phyloP scores from a whole-genome alignment of 2,113 vertebrate genomes.

The Paramisgurnus dabryanus region DNA sequence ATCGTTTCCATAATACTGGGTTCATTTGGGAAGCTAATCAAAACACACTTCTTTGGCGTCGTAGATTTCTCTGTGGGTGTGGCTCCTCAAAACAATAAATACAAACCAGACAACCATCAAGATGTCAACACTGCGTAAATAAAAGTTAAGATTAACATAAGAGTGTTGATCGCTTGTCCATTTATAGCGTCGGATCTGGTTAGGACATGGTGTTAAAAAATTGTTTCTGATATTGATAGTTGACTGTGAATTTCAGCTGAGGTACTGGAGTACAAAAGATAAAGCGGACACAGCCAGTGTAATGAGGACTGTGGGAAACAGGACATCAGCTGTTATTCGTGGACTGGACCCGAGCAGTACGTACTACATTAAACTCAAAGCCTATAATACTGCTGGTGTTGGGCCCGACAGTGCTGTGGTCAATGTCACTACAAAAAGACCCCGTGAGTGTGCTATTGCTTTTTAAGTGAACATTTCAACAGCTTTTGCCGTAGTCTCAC shows the following conservation, averaged over 20 bases:
- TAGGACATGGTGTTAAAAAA: not conserved
- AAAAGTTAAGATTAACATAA: too few species aligned
- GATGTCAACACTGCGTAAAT: too few species aligned
- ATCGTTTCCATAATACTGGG: too few species aligned
- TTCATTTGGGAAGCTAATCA: too few species aligned
- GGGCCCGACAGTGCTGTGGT: conserved; percentile 84
- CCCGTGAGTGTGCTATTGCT: conserved; percentile 78
- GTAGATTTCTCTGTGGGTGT: too few species aligned
- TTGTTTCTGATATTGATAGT: not conserved
- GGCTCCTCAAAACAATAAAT: too few species aligned
- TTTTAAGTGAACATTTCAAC: not conserved
- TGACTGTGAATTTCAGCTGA: conserved; percentile 72
- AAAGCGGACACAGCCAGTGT: conserved; percentile 85
- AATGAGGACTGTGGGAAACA: conserved; percentile 85
- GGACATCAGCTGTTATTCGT: conserved; percentile 80
- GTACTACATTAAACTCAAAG: conserved; percentile 85
- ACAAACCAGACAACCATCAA: too few species aligned
- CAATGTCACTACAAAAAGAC: conserved; percentile 92
- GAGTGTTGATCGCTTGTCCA: too few species aligned
- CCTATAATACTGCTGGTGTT: conserved; percentile 89
- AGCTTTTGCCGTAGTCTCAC: too few species aligned
- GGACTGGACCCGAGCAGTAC: conserved; percentile 83
- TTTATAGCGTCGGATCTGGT: too few species aligned
- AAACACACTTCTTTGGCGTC: too few species aligned
- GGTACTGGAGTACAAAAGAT: conserved; percentile 85